Evolutionary conservation across 1,140 invertebrate genomes (phyloP).

Genomic region (Conopomorpha cramerella): DNA sequence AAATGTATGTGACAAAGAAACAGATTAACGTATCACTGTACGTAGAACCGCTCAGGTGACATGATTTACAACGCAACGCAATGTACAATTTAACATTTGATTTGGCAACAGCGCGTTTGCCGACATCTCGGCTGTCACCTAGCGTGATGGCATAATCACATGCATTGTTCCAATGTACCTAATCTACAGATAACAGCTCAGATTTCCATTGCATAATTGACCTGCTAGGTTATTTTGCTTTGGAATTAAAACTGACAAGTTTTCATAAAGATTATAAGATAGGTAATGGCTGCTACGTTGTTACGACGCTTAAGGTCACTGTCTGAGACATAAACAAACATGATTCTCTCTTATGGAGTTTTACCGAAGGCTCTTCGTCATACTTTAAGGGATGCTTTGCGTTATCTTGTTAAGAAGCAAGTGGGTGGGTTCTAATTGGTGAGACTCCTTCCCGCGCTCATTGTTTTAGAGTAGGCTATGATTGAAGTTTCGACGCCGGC

Average conservation of each 20-base stretch:
- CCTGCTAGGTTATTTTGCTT: slow-evolving; percentile 28
- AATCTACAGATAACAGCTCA: slow-evolving; percentile 36
- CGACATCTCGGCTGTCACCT: slow-evolving; percentile 26
- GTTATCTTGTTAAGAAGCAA: no score
- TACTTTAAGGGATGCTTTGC: no score
- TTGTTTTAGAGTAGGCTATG: slow-evolving; percentile 57
- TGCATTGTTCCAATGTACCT: slow-evolving; percentile 45
- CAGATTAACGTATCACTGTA: slow-evolving; percentile 50
- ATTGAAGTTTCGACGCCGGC: slow-evolving; percentile 51
- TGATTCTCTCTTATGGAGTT: no score
- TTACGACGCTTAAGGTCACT: no score
- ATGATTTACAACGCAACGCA: slow-evolving; percentile 44
- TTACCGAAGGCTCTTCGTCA: no score
- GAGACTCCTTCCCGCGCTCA: slow-evolving; percentile 52
- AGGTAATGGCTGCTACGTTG: no score
- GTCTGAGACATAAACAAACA: no score
- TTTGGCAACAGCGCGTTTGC: slow-evolving; percentile 29
- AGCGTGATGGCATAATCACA: slow-evolving; percentile 45
- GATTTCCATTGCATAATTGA: slow-evolving; percentile 45
- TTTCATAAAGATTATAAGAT: no score
- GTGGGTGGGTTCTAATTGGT: slow-evolving; percentile 53
- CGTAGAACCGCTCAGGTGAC: slow-evolving; percentile 25
- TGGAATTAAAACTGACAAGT: slow-evolving; percentile 34
- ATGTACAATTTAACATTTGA: slow-evolving; percentile 48
- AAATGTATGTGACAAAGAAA: slow-evolving; percentile 53